A percentile compares a stretch with the other conserved stretches of the same genome.
These are phyloP conservation scores for Eumaeus atala DNA, from an alignment of 1,140 invertebrate genomes.

Conservation along the genomic window DNA sequence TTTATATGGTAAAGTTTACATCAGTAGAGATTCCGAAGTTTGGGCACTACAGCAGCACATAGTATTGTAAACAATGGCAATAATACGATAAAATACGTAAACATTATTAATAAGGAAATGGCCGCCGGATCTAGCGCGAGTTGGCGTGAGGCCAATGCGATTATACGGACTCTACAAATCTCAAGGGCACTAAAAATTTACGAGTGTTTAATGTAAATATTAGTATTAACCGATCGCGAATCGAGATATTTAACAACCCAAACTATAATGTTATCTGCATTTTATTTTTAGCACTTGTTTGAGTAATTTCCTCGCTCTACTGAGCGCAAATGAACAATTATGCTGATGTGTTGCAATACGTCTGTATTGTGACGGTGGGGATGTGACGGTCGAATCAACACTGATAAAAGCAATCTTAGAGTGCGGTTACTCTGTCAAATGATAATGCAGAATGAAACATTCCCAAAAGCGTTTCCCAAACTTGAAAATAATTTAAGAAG, in stretches of 20 bases:
- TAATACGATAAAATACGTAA: slow-evolving; percentile 26
- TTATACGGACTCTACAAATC: slow-evolving; percentile 37
- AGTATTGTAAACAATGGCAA: background rate
- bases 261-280: slow-evolving; percentile 6
- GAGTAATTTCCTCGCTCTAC: background rate
- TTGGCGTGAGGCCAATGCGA: slow-evolving; percentile 48
- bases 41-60: no score
- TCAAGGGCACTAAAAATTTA: slow-evolving; percentile 56
- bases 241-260: slow-evolving; percentile 3
- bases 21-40: no score
- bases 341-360: background rate
- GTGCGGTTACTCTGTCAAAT: no score
- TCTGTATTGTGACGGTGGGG: no score
- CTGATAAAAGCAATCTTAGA: no score
- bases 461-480: no score
- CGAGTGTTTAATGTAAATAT: slow-evolving; percentile 40
- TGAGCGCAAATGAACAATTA: slow-evolving; percentile 8
- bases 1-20: no score
- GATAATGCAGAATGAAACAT: no score
- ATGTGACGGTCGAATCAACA: no score
- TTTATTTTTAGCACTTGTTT: slow-evolving; percentile 3
- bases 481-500: no score
- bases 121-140: slow-evolving; percentile 37
- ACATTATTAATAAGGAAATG: slow-evolving; percentile 47
- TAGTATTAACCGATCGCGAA: slow-evolving; percentile 26